Evolutionary conservation across 2,113 vertebrate genomes (phyloP).

Genomic region (Pterophyllum scalare): DNA sequence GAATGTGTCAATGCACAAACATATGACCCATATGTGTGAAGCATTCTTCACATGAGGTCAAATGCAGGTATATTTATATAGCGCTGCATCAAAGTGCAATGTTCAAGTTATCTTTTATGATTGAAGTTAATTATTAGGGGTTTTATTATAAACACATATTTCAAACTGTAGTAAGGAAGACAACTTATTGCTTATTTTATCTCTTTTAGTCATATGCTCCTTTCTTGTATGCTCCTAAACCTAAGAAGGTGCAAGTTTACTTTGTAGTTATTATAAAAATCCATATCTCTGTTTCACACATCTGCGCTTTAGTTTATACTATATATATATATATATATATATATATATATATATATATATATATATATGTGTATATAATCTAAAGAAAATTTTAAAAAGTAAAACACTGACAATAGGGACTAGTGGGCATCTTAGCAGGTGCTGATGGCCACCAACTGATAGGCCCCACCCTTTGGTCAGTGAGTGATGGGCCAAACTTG

Average conservation of each 20-base stretch:
- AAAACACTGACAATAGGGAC: slow-evolving; percentile 21
- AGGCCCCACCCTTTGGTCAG: slow-evolving; percentile 79
- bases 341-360: no score
- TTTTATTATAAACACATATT: neutral
- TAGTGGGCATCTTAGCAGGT: slow-evolving; percentile 54
- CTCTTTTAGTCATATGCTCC: no score
- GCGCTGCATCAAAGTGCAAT: slow-evolving; percentile 33
- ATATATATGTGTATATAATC: neutral
- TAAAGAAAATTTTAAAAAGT: neutral
- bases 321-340: no score
- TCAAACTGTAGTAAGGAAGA: neutral
- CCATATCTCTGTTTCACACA: neutral
- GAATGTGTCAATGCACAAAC: slow-evolving; percentile 66
- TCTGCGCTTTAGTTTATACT: neutral
- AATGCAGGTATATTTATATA: slow-evolving; percentile 37
- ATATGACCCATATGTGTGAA: slow-evolving; percentile 48
- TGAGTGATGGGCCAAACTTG: slow-evolving; percentile 86
- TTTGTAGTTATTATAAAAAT: neutral
- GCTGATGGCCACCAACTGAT: slow-evolving; percentile 80
- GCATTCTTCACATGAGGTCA: slow-evolving; percentile 60
- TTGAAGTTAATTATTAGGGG: neutral
- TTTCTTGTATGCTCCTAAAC: neutral
- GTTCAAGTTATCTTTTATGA: neutral
- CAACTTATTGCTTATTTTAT: neutral
- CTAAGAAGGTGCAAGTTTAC: neutral